A percentile compares a stretch with the other conserved stretches of the same genome.
phyloP scores from a whole-genome alignment of 2,888 invertebrate genomes.

The Eulithis prunata region DNA sequence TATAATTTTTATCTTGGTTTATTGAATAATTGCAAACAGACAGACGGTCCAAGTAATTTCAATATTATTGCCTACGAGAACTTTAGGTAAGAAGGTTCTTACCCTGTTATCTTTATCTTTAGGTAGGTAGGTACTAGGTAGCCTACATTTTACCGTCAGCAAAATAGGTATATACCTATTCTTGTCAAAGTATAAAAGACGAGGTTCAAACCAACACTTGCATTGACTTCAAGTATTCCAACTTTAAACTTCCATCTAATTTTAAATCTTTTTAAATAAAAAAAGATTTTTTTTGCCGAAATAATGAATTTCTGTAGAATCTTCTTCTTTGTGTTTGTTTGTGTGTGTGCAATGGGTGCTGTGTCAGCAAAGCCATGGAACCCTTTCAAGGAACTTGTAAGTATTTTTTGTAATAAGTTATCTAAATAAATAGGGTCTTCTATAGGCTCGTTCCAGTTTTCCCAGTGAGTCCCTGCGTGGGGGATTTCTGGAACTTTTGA shows the following conservation, averaged over 20 bases:
- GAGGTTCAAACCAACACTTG: not conserved
- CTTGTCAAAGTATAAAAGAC: not conserved
- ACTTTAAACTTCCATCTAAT: no score
- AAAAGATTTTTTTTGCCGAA: not conserved
- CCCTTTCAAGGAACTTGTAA: conserved; percentile 3
- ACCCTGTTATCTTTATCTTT: no score
- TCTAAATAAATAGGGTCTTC: no score
- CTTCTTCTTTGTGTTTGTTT: not conserved
- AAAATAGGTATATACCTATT: not conserved
- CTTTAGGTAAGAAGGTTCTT: no score
- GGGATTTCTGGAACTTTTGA: no score
- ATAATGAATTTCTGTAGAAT: not conserved
- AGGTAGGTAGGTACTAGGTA: not conserved
- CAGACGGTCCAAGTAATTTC: no score
- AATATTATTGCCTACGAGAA: no score
- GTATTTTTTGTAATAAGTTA: not conserved
- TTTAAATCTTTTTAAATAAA: not conserved
- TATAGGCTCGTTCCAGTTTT: no score
- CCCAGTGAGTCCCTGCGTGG: no score
- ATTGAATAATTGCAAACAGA: no score
- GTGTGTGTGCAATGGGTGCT: not conserved
- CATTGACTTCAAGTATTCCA: not conserved
- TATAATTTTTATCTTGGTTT: no score
- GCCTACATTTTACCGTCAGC: not conserved
- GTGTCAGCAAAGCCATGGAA: not conserved